Evolutionary conservation across 2,888 invertebrate genomes (phyloP).

Genomic region (Busseola fusca): DNA sequence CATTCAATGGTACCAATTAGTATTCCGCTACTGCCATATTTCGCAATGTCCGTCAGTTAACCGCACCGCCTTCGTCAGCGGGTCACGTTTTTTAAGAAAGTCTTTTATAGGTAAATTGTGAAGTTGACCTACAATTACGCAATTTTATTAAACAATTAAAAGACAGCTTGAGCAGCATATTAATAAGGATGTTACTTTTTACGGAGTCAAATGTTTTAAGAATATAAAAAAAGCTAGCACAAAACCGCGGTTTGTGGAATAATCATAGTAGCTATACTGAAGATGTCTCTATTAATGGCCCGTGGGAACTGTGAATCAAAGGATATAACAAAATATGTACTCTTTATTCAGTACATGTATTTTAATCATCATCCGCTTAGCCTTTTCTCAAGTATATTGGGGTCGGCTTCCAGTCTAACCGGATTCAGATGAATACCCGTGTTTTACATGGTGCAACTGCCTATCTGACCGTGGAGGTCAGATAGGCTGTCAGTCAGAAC

Average conservation of each 20-base stretch:
- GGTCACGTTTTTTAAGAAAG: neutral
- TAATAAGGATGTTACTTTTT: neutral
- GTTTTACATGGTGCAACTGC: too few relatives aligned
- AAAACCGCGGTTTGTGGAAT: neutral
- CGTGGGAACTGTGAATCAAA: too few relatives aligned
- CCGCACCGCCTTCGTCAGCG: neutral
- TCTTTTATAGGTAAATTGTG: neutral
- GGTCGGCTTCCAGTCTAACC: too few relatives aligned
- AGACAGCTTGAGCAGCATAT: neutral
- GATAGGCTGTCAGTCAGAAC: too few relatives aligned
- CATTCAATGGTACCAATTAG: neutral
- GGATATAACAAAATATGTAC: too few relatives aligned
- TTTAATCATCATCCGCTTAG: too few relatives aligned
- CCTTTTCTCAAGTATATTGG: too few relatives aligned
- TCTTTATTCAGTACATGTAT: too few relatives aligned
- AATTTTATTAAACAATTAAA: constrained; percentile 1
- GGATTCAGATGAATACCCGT: too few relatives aligned
- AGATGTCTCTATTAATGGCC: neutral
- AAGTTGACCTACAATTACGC: too few relatives aligned
- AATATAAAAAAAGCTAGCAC: neutral
- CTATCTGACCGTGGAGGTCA: too few relatives aligned
- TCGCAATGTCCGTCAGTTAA: neutral
- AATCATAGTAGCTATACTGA: neutral
- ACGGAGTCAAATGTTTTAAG: neutral
- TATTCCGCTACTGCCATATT: neutral